phyloP scores from a whole-genome alignment of 2,888 invertebrate species.

The Lasioglossum pauxillum region DNA sequence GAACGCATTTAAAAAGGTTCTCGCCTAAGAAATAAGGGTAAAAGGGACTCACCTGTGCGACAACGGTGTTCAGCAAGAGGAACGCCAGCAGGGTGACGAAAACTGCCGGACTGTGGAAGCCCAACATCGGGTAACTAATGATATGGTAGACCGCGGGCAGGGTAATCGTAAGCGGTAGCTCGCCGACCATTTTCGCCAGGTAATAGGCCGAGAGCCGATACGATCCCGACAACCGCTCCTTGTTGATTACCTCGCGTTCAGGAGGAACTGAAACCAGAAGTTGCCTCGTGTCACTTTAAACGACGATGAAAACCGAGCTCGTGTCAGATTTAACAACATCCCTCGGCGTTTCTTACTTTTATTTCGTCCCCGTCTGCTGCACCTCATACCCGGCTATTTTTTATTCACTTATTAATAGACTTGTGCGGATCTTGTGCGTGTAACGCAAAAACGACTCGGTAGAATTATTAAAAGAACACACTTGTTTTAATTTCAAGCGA shows the following conservation, averaged over 20 bases:
- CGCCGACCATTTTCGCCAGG: conserved; percentile 92
- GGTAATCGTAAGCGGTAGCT: conserved; percentile 90
- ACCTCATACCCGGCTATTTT: not conserved
- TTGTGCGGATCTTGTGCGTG: not conserved
- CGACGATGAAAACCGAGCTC: not conserved
- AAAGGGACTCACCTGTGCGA: conserved; percentile 87
- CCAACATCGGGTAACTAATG: conserved; percentile 92
- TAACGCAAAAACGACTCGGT: not conserved
- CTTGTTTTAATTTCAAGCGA: not conserved
- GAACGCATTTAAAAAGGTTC: not conserved
- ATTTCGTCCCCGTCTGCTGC: not conserved
- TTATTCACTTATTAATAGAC: not conserved
- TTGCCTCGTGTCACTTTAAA: not conserved
- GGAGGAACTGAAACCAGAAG: conserved; percentile 88
- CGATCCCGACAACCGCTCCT: conserved; percentile 91
- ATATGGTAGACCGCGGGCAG: conserved; percentile 91
- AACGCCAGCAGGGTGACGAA: conserved; percentile 90
- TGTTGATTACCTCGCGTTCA: conserved; percentile 92
- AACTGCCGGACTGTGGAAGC: conserved; percentile 87
- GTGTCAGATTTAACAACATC: not conserved
- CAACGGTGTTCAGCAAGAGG: conserved; percentile 89
- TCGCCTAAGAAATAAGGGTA: not conserved
- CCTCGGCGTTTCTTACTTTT: not conserved
- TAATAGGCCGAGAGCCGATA: conserved; percentile 93
- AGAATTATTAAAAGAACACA: not conserved